Conservation (phyloP, 2,797 vertebrate species). For the Natrix natrix region DNA sequence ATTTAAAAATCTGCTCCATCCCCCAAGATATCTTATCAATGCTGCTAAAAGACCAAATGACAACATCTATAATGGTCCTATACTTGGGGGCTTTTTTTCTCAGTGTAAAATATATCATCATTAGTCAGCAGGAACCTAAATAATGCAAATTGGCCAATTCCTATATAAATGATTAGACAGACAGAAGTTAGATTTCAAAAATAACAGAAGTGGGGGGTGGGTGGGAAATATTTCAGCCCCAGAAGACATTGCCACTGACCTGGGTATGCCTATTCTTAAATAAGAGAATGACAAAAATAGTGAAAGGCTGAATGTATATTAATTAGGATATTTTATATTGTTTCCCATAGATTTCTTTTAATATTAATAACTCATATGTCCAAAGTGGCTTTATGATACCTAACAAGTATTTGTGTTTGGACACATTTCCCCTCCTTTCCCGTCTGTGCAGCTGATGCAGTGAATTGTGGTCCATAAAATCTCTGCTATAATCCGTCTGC, state of each 20-base stretch:
- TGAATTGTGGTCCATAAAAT: background rate
- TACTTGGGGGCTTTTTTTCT: accelerated
- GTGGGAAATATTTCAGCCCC: background rate
- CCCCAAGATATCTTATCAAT: background rate
- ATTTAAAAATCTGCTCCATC: background rate
- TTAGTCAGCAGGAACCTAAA: background rate
- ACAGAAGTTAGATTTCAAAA: background rate
- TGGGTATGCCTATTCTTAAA: background rate
- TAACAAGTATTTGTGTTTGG: background rate
- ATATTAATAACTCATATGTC: background rate
- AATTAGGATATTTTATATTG: background rate
- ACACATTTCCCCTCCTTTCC: background rate
- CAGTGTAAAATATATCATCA: background rate
- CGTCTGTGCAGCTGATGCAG: background rate
- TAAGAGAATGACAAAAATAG: background rate
- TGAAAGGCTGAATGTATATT: background rate
- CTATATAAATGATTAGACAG: background rate
- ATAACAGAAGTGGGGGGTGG: background rate
- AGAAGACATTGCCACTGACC: background rate
- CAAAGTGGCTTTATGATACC: background rate
- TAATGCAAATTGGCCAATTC: background rate
- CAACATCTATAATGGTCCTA: background rate
- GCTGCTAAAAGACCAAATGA: background rate
- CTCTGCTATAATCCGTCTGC: background rate
- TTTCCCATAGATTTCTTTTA: background rate